Evolutionary conservation across 2,888 invertebrate genomes (phyloP).

Genomic region (Xylota sylvarum): DNA sequence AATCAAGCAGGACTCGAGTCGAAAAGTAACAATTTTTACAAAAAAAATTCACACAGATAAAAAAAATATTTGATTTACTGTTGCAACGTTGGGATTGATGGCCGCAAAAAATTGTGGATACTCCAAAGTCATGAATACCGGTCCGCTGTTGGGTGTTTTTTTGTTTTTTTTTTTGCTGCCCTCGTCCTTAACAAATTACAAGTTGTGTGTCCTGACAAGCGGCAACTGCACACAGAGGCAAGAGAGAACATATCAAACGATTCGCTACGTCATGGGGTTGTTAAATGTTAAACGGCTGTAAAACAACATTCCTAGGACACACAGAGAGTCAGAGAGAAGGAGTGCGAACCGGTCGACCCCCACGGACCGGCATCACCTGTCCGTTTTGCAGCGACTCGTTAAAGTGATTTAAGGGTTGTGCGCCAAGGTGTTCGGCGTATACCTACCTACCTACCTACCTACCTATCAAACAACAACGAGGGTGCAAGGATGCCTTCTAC

Average conservation of each 20-base stretch:
- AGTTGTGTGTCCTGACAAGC: constrained; percentile 68
- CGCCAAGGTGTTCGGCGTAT: constrained; percentile 64
- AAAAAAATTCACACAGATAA: neutral
- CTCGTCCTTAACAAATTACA: constrained; percentile 69
- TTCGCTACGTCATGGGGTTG: constrained; percentile 73
- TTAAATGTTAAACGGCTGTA: constrained; percentile 76
- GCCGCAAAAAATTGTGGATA: constrained; percentile 75
- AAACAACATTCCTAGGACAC: constrained; percentile 59
- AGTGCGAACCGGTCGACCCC: constrained; percentile 8
- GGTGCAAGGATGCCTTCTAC: too few species aligned
- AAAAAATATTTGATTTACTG: constrained; percentile 75
- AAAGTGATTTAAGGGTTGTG: constrained; percentile 75
- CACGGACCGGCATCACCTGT: constrained; percentile 68
- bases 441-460: too few species aligned
- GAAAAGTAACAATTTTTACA: constrained; percentile 46
- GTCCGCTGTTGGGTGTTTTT: constrained; percentile 21
- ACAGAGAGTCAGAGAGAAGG: neutral
- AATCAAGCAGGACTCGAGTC: constrained; percentile 59
- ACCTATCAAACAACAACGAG: constrained; percentile 6
- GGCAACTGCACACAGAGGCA: constrained; percentile 50
- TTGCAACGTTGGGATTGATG: constrained; percentile 75
- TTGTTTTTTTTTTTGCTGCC: neutral
- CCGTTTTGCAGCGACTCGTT: constrained; percentile 73
- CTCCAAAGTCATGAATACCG: constrained; percentile 72
- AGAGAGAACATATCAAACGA: constrained; percentile 63